phyloP scores from a whole-genome alignment of 1,140 invertebrate species.

The Gonioctena quinquepunctata region DNA sequence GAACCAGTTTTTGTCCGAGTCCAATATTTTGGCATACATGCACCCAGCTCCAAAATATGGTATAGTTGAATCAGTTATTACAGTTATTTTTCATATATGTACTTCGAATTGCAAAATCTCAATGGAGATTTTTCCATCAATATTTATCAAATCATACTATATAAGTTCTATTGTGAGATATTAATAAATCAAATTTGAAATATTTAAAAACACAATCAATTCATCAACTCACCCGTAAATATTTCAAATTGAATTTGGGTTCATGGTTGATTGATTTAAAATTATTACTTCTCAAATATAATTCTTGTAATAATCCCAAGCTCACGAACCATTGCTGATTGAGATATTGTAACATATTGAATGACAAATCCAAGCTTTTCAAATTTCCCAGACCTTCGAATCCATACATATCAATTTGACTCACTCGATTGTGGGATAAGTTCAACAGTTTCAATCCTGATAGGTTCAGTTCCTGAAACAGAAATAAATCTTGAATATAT shows the following conservation, averaged over 20 bases:
- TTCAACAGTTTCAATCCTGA: constrained; percentile 38
- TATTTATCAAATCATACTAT: no score
- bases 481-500: constrained; percentile 3
- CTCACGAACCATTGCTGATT: constrained; percentile 33
- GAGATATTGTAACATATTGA: constrained; percentile 39
- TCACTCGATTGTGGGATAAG: constrained; percentile 38
- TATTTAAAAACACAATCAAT: no score
- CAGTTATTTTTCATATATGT: no score
- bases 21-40: no score
- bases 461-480: constrained; percentile 36
- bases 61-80: no score
- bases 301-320: constrained; percentile 27
- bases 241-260: constrained; percentile 25
- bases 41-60: no score
- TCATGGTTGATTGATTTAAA: constrained; percentile 27
- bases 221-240: constrained; percentile 29
- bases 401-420: constrained; percentile 36
- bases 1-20: no score
- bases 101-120: not conserved
- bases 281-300: constrained; percentile 42
- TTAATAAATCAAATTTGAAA: not conserved
- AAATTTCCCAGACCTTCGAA: constrained; percentile 35
- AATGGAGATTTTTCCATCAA: not conserved
- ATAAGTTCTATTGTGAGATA: no score
- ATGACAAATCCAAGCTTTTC: constrained; percentile 43